Conservation (phyloP, 2,797 vertebrate species). For the Anniella stebbinsi region DNA sequence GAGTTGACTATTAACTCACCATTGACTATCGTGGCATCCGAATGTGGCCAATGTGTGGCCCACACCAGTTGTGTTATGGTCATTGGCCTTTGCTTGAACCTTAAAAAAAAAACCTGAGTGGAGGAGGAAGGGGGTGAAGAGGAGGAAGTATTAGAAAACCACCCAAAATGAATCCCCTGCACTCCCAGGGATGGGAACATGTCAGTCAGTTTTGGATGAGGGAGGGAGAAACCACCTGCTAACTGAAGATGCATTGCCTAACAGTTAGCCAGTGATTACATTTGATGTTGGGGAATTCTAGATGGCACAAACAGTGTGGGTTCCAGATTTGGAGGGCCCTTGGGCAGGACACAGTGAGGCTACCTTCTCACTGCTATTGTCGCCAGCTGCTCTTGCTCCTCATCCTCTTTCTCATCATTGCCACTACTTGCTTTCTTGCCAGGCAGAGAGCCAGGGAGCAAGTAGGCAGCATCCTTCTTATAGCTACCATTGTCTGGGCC, state of each 20-base stretch:
- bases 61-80: neutral
- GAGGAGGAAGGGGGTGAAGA: neutral
- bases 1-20: no score
- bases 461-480: no score
- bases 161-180: neutral
- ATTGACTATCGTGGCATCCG: no score
- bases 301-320: neutral
- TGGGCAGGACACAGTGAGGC: no score
- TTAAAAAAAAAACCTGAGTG: neutral
- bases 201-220: neutral
- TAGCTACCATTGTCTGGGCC: no score
- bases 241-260: neutral
- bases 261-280: neutral
- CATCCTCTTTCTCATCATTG: no score
- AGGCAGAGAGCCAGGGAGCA: no score
- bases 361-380: no score
- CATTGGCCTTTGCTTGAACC: neutral
- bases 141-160: neutral
- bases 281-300: neutral
- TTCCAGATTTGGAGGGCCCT: no score
- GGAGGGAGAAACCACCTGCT: neutral
- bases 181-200: neutral
- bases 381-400: no score
- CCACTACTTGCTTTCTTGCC: no score
- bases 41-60: neutral